phyloP scores from a whole-genome alignment of 2,797 vertebrate species.

The Pteropus rufus region DNA sequence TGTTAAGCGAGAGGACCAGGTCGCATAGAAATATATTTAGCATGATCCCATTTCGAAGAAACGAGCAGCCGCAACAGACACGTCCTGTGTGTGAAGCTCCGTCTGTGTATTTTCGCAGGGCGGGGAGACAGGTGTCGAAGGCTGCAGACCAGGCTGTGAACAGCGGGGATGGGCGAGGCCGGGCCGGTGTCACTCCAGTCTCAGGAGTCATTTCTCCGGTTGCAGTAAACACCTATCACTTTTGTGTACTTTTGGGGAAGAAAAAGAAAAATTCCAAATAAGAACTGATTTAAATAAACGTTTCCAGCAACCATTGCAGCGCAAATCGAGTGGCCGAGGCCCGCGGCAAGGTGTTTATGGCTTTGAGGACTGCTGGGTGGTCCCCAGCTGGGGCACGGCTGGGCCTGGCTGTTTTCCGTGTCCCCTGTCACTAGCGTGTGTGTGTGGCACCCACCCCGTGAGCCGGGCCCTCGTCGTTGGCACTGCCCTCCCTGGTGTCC shows the following conservation, averaged over 20 bases:
- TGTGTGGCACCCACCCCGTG: background rate
- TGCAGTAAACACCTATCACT: background rate
- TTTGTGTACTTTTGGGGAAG: background rate
- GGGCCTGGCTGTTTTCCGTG: background rate
- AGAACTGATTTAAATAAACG: background rate
- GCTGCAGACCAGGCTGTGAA: background rate
- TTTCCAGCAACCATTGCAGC: background rate
- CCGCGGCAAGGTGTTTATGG: background rate
- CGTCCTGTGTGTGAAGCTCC: background rate
- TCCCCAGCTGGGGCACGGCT: background rate
- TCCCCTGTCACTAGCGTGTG: accelerated
- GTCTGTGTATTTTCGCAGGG: background rate
- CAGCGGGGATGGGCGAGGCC: background rate
- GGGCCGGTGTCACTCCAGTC: background rate
- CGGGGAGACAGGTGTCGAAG: background rate
- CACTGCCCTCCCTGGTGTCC: accelerated
- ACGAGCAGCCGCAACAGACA: background rate
- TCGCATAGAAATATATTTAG: background rate
- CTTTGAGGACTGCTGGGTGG: background rate
- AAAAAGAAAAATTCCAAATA: background rate
- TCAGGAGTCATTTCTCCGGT: background rate
- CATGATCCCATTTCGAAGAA: background rate
- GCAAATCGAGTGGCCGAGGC: background rate
- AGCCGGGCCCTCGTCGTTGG: background rate
- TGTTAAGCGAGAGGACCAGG: background rate